A percentile compares a stretch with the other conserved stretches of the same genome.
These are phyloP conservation scores for Aphidius ervi DNA, from an alignment of 1,140 invertebrate species.

Conservation along the genomic window DNA sequence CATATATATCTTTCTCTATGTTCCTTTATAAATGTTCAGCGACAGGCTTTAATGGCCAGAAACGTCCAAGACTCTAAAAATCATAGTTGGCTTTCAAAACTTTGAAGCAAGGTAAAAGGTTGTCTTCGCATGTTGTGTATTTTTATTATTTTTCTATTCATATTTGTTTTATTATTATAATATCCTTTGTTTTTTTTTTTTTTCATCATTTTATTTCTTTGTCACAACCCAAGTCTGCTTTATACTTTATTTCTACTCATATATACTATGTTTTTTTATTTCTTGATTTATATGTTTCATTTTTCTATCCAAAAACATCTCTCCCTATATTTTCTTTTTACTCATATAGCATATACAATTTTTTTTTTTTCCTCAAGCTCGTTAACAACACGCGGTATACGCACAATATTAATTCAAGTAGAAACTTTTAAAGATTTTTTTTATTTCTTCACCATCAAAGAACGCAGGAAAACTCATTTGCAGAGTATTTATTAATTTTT, in stretches of 20 bases:
- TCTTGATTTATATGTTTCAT: too few relatives aligned
- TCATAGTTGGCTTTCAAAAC: neutral
- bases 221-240: conserved; percentile 3
- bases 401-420: conserved; percentile 23
- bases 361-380: conserved; percentile 7
- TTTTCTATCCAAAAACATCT: neutral
- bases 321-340: neutral
- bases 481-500: too few relatives aligned
- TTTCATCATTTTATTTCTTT: neutral
- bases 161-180: neutral
- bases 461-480: too few relatives aligned
- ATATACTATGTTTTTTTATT: too few relatives aligned
- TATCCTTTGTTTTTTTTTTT: neutral
- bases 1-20: conserved; percentile 7
- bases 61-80: conserved; percentile 14
- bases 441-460: too few relatives aligned
- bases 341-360: neutral
- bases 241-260: conserved; percentile 2
- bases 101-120: too few relatives aligned
- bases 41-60: conserved; percentile 21
- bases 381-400: neutral
- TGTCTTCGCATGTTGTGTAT: conserved; percentile 13
- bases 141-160: neutral
- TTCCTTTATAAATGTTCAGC: conserved; percentile 23
- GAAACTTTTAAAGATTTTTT: conserved; percentile 16